Conservation (phyloP, 2,888 invertebrate species). For the Marronus borbonicus region DNA sequence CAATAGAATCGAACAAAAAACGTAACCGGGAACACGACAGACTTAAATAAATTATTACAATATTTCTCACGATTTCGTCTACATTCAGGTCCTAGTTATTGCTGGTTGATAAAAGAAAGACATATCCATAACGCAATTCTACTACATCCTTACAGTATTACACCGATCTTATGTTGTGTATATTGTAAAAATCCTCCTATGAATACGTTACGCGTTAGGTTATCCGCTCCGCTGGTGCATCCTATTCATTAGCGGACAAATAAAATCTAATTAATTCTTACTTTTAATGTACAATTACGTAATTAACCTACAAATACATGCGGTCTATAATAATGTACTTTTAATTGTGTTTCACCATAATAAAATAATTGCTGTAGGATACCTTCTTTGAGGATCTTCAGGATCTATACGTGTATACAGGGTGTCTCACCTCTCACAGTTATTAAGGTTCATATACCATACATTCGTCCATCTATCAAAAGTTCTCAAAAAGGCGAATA, state of each 20-base stretch:
- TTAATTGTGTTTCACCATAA: conserved; percentile 29
- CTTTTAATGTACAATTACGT: conserved; percentile 43
- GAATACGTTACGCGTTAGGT: conserved; percentile 50
- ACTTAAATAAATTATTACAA: too few relatives aligned
- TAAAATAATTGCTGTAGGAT: conserved; percentile 16
- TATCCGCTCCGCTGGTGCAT: conserved; percentile 59
- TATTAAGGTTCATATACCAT: too few relatives aligned
- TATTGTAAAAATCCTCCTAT: conserved; percentile 27
- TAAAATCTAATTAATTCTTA: conserved; percentile 39
- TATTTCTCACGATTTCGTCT: not conserved
- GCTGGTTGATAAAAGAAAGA: not conserved
- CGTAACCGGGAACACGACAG: too few relatives aligned
- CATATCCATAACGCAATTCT: not conserved
- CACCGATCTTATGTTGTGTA: not conserved
- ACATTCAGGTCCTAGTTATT: not conserved
- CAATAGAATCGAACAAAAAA: too few relatives aligned
- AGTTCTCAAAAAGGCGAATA: too few relatives aligned
- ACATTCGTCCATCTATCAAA: too few relatives aligned
- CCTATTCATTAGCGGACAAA: conserved; percentile 38
- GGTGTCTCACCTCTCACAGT: not conserved
- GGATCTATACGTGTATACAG: not conserved
- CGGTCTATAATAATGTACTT: conserved; percentile 35
- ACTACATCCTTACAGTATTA: not conserved
- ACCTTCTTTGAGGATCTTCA: not conserved
- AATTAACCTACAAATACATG: conserved; percentile 39